Conservation (phyloP, 2,113 vertebrate genomes). For the Kryptolebias marmoratus region DNA sequence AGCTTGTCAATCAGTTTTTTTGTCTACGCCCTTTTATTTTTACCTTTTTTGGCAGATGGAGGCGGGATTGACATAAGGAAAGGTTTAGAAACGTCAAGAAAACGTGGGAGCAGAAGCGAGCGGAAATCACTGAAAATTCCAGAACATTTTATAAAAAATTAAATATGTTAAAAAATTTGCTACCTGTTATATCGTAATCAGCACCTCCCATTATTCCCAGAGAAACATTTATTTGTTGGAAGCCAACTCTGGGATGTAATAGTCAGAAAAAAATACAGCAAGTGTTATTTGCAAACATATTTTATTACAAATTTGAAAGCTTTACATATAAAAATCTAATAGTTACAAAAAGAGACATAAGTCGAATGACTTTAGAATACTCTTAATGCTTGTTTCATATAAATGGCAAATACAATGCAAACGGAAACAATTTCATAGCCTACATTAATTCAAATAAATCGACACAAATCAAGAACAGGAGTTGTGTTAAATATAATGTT, state of each 20-base stretch:
- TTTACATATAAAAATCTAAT: conserved; percentile 64
- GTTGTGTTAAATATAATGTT: conserved; percentile 28
- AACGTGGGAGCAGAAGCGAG: background rate
- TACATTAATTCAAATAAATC: conserved; percentile 11
- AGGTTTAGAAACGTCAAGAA: background rate
- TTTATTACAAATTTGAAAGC: conserved; percentile 71
- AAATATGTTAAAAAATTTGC: background rate
- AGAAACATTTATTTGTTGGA: background rate
- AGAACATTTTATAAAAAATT: conserved; percentile 16
- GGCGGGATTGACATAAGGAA: conserved; percentile 9
- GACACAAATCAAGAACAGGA: conserved; percentile 20
- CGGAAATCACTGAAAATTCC: conserved; percentile 33
- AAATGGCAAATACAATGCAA: conserved; percentile 28
- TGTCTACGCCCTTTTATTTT: background rate
- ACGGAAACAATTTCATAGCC: conserved; percentile 24
- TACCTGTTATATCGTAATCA: background rate
- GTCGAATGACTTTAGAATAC: conserved; percentile 40
- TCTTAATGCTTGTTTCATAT: conserved; percentile 33
- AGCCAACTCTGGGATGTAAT: background rate
- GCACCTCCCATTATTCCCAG: too few species aligned
- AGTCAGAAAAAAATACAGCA: background rate
- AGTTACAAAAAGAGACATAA: conserved; percentile 65
- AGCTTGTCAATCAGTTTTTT: conserved; percentile 50
- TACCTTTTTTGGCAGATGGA: background rate
- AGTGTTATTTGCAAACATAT: conserved; percentile 25